Evolutionary conservation across 2,113 vertebrate genomes (phyloP).

Genomic region (Uria aalge): DNA sequence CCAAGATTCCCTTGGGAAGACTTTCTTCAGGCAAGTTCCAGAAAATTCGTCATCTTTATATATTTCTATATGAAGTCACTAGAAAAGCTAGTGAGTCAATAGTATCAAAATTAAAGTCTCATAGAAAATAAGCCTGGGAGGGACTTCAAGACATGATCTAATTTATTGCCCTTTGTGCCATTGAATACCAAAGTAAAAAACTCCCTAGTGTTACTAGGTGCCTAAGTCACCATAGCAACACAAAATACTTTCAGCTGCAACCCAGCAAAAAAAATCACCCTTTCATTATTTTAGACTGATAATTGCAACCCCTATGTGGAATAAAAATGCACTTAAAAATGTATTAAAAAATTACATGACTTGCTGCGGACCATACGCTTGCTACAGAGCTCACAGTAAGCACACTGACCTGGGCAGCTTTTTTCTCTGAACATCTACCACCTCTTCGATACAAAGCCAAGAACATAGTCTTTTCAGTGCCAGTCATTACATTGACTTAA

Average conservation of each 20-base stretch:
- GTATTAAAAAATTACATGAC: background rate
- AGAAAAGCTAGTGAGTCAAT: background rate
- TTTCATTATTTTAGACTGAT: background rate
- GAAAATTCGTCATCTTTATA: background rate
- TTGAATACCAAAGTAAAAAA: background rate
- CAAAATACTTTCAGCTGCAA: background rate
- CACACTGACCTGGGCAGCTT: background rate
- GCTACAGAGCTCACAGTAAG: background rate
- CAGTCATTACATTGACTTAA: background rate
- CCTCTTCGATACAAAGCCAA: background rate
- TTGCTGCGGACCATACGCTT: background rate
- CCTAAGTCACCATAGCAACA: background rate
- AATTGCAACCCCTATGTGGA: background rate
- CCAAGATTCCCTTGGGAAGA: background rate
- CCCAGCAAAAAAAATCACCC: background rate
- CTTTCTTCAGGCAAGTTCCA: background rate
- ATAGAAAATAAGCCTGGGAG: conserved; percentile 1
- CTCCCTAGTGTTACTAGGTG: background rate
- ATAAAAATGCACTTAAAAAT: background rate
- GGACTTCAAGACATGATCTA: background rate
- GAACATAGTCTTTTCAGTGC: background rate
- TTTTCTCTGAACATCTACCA: background rate
- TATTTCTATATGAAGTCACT: background rate
- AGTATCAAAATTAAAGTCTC: conserved; percentile 23
- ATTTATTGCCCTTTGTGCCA: conserved; percentile 14